Evolutionary conservation across 2,888 invertebrate species (phyloP).

Genomic region (Cremastinae sp.): DNA sequence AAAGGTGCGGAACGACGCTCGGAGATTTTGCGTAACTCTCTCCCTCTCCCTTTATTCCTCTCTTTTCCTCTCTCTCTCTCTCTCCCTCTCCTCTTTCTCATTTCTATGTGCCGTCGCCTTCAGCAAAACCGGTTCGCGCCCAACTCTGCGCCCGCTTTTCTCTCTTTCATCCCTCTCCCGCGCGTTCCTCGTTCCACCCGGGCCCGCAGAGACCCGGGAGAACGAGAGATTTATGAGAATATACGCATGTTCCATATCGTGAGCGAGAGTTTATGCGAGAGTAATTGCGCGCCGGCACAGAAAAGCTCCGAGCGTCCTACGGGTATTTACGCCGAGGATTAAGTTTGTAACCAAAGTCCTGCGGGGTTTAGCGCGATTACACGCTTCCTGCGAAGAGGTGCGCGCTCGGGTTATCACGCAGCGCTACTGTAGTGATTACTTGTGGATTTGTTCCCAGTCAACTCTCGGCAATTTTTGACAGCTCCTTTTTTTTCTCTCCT

Average conservation of each 20-base stretch:
- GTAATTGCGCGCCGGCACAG: conserved; percentile 48
- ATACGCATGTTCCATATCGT: conserved; percentile 59
- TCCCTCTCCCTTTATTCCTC: neutral
- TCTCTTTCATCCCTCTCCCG: neutral
- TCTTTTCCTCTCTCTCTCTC: conserved; percentile 20
- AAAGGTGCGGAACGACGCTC: conserved; percentile 7
- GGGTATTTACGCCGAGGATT: conserved; percentile 58
- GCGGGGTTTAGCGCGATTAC: conserved; percentile 54
- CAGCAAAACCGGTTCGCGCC: conserved; percentile 19
- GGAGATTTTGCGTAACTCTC: neutral
- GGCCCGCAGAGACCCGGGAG: neutral
- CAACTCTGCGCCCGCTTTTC: conserved; percentile 22
- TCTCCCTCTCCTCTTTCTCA: conserved; percentile 22
- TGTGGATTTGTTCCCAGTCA: conserved; percentile 36
- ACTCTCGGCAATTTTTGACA: conserved; percentile 4
- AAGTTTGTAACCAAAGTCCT: conserved; percentile 56
- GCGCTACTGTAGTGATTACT: conserved; percentile 40
- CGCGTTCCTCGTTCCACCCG: too few species aligned
- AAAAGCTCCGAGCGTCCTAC: conserved; percentile 47
- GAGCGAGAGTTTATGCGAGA: conserved; percentile 47
- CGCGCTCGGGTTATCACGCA: conserved; percentile 13
- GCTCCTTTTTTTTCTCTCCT: too few species aligned
- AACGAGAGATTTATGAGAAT: conserved; percentile 54
- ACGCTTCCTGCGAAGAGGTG: conserved; percentile 28
- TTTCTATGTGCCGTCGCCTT: conserved; percentile 46